Base-by-base conservation (phyloP, 92 coral and sea anemone species). In the Anthopleura xanthogrammica region DNA sequence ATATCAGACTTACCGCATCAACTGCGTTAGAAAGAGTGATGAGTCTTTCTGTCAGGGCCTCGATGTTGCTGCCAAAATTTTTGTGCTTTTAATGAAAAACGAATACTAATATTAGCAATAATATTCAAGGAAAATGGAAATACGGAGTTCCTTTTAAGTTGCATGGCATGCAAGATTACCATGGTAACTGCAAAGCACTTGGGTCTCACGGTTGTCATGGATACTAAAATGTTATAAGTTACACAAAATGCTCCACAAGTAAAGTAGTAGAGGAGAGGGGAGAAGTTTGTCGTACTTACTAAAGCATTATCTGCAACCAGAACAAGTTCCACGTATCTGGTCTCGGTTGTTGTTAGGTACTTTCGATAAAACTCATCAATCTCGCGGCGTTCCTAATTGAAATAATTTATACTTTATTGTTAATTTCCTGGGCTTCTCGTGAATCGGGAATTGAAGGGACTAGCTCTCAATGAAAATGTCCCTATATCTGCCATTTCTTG, bases 251-350 rank as follows among this genome's bases (percentile, higher is more conserved):
- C 39, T 70, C 12, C 0, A 70, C 75, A 70, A 70, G 5, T 46
- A 46, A 46, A 5, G 50, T 46, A 5, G 50, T 5, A 46, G 50
- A 46, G 50, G 50, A 46, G 50, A 46, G 9, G 50, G 9, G 50
- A 46, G 50, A 46, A 58, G 3, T 12, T 58, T 58, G 4, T 40
- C 20, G 11, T 36, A 84, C 91, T 79, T 79, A 91, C 94, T 87
- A 91, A 82, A 36, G 75, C 87, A 42, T 88, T 91, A 70, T 91
- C 94, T 29, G 86, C 92, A 3, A 91, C 88, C 12, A 91, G 52
- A 79, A 88, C 82, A 12, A 91, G 84, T 77, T 88, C 94, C 16
- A 87, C 81, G 74, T 91, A 91, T 85, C 88, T 81, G 16, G 94
- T 88, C 85, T 85, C 86, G n/a, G 73, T 80, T 3, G 88, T 76